Conservation (phyloP, 92 coral and sea anemone genomes). For the Actinernus sp. region DNA sequence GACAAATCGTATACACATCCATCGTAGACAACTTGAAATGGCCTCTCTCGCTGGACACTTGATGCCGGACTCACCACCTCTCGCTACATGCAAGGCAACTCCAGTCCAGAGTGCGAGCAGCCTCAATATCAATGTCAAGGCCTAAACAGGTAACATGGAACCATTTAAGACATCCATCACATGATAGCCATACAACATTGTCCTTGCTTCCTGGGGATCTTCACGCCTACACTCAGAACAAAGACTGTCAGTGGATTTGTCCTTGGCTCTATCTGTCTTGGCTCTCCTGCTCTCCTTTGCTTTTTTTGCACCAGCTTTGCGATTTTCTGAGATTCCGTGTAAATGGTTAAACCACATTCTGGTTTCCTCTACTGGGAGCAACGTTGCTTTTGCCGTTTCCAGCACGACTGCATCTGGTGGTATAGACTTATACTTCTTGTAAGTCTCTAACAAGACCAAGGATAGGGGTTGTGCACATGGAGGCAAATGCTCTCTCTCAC, state of each 20-base stretch:
- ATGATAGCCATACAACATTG: slow-evolving; percentile 18
- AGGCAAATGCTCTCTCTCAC: too few species aligned
- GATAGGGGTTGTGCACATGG: slow-evolving; percentile 29
- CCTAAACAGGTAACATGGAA: slow-evolving; percentile 19
- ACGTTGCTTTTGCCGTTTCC: slow-evolving; percentile 27
- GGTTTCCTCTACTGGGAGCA: slow-evolving; percentile 34
- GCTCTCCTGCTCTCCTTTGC: slow-evolving; percentile 36
- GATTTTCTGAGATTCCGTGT: slow-evolving; percentile 27
- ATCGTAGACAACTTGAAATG: too few species aligned
- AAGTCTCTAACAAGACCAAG: slow-evolving; percentile 12
- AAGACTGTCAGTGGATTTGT: slow-evolving; percentile 1
- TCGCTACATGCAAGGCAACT: slow-evolving; percentile 21
- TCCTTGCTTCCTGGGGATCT: slow-evolving; percentile 24
- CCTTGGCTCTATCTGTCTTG: neutral
- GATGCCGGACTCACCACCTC: slow-evolving; percentile 20
- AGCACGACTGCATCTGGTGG: slow-evolving; percentile 22
- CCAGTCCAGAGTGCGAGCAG: slow-evolving; percentile 5
- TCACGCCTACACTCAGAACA: slow-evolving; percentile 7
- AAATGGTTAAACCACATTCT: slow-evolving; percentile 47
- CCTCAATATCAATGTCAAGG: slow-evolving; percentile 3
- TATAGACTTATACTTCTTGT: slow-evolving; percentile 22
- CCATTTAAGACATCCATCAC: slow-evolving; percentile 29
- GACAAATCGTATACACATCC: too few species aligned
- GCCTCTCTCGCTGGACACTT: too few species aligned
- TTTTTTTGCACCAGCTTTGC: slow-evolving; percentile 33